Percentiles rank a stretch among this genome's conserved stretches.
Conservation (phyloP, 2,113 vertebrate genomes). For the Ageneiosus marmoratus region DNA sequence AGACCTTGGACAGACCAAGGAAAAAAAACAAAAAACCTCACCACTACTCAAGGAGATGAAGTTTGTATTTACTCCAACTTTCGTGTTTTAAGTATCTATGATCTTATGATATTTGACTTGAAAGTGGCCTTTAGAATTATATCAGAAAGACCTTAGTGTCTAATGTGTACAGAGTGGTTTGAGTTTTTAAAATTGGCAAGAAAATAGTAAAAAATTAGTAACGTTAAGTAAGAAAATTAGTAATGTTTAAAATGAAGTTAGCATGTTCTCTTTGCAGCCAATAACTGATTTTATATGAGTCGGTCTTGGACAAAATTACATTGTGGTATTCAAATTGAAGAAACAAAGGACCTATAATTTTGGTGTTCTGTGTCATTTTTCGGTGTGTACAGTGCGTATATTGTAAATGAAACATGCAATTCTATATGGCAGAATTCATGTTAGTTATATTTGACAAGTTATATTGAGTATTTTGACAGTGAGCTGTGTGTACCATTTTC, state of each 20-base stretch:
- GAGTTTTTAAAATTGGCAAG: neutral
- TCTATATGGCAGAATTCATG: conserved; percentile 9
- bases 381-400: neutral
- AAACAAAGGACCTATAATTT: conserved; percentile 48
- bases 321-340: conserved; percentile 10
- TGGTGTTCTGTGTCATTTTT: conserved; percentile 45
- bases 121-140: neutral
- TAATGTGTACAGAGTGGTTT: conserved; percentile 47
- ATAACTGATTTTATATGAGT: neutral
- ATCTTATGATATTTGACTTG: neutral
- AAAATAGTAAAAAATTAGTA: neutral
- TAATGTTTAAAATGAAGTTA: neutral
- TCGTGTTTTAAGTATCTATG: neutral
- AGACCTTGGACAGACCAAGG: neutral
- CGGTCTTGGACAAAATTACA: neutral
- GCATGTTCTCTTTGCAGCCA: neutral
- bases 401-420: neutral
- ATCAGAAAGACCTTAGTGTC: conserved; percentile 33
- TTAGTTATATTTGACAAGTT: neutral
- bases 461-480: neutral
- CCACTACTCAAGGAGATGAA: neutral
- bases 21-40: neutral
- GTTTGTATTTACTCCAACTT: neutral
- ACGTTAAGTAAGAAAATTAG: neutral
- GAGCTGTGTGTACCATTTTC: neutral